phyloP scores from a whole-genome alignment of 1,140 invertebrate genomes.

The Plodia interpunctella region DNA sequence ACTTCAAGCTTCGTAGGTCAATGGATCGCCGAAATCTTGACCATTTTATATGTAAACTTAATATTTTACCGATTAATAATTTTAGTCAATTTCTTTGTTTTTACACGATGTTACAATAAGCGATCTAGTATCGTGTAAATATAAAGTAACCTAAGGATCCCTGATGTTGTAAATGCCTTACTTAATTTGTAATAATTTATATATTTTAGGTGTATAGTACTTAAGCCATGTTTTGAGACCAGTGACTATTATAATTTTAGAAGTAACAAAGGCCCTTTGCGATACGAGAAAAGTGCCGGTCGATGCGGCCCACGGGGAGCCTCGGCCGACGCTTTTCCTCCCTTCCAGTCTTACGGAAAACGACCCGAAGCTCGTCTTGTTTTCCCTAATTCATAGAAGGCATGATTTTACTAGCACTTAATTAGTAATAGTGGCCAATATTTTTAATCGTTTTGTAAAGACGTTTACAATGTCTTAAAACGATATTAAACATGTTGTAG shows the following conservation, averaged over 20 bases:
- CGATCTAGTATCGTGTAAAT: slow-evolving; percentile 69
- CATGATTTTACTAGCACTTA: slow-evolving; percentile 57
- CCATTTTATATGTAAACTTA: slow-evolving; percentile 69
- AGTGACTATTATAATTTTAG: slow-evolving; percentile 76
- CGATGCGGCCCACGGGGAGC: slow-evolving; percentile 43
- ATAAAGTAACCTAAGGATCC: slow-evolving; percentile 66
- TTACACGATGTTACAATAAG: slow-evolving; percentile 66
- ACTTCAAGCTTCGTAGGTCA: slow-evolving; percentile 54
- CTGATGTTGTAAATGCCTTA: slow-evolving; percentile 76
- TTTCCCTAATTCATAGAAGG: slow-evolving; percentile 60
- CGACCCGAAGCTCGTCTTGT: slow-evolving; percentile 52
- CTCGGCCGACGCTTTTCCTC: slow-evolving; percentile 64
- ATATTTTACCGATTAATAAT: slow-evolving; percentile 70
- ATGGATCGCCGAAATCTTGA: slow-evolving; percentile 75
- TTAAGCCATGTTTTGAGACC: slow-evolving; percentile 77
- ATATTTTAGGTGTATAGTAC: slow-evolving; percentile 76
- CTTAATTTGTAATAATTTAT: slow-evolving; percentile 77
- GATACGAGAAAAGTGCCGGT: slow-evolving; percentile 56
- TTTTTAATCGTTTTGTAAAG: slow-evolving; percentile 62
- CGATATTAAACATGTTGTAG: slow-evolving; percentile 59
- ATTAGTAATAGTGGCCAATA: slow-evolving; percentile 48
- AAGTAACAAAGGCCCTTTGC: slow-evolving; percentile 58
- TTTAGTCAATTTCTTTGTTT: slow-evolving; percentile 72
- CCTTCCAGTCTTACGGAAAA: slow-evolving; percentile 61
- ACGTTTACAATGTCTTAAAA: slow-evolving; percentile 56